A percentile compares a stretch with the other conserved stretches of the same genome.
Conservation (phyloP, 2,797 vertebrate species). For the Catharus ustulatus region DNA sequence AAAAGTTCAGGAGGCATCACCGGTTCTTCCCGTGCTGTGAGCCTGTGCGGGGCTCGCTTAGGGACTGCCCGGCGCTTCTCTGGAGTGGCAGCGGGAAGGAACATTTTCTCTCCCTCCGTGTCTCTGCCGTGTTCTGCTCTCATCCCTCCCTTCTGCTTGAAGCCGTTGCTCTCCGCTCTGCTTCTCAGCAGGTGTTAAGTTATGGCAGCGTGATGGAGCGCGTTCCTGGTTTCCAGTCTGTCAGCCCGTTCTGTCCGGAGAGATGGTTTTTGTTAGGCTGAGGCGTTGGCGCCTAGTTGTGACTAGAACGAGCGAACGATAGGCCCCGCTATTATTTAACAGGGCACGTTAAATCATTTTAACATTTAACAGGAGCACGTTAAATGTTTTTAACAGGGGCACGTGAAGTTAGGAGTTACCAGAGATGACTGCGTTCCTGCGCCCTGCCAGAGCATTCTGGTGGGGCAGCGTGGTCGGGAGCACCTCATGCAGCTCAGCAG, state of each 20-base stretch:
- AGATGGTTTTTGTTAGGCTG: background rate
- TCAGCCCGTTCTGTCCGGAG: background rate
- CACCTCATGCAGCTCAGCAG: rapidly evolving
- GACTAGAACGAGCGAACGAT: background rate
- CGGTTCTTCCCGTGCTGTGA: background rate
- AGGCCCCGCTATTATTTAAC: background rate
- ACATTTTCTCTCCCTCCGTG: background rate
- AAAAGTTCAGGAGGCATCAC: background rate
- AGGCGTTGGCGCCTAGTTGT: background rate
- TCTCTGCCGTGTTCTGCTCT: background rate
- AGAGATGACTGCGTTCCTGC: background rate
- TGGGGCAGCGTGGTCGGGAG: background rate
- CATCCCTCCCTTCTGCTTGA: background rate
- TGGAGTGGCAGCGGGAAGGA: background rate
- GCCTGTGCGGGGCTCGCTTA: background rate
- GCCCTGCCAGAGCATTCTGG: background rate
- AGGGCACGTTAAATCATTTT: no score
- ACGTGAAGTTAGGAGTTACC: background rate
- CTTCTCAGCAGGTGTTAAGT: constrained; percentile 14
- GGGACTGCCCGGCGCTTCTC: background rate
- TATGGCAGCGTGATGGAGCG: background rate
- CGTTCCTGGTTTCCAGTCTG: background rate
- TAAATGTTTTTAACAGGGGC: no score
- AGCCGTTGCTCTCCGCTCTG: background rate
- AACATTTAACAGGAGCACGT: no score